Evolutionary conservation across 2,888 invertebrate species (phyloP).

Genomic region (Tortrix viridana): DNA sequence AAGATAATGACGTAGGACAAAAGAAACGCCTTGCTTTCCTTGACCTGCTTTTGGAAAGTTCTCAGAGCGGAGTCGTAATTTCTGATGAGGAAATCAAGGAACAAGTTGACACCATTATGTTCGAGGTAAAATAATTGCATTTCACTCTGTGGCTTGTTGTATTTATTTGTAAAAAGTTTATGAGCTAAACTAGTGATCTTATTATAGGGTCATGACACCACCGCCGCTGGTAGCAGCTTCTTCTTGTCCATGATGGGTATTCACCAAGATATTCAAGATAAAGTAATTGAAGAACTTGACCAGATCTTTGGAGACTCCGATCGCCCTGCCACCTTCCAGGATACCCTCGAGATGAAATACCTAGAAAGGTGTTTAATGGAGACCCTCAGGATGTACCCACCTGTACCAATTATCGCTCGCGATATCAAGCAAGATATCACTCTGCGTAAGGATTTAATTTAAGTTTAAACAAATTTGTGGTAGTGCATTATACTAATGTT

Average conservation of each 20-base stretch:
- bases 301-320: constrained; percentile 90
- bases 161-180: neutral
- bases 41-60: constrained; percentile 92
- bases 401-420: constrained; percentile 91
- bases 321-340: constrained; percentile 90
- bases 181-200: too few species aligned
- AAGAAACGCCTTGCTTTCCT: constrained; percentile 94
- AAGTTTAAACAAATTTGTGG: too few species aligned
- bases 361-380: constrained; percentile 92
- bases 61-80: constrained; percentile 88
- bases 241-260: constrained; percentile 91
- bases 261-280: constrained; percentile 89
- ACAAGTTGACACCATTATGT: constrained; percentile 94
- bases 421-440: constrained; percentile 88
- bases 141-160: neutral
- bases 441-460: constrained; percentile 79
- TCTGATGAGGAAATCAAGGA: constrained; percentile 92
- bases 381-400: constrained; percentile 91
- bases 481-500: too few species aligned
- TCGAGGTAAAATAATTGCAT: constrained; percentile 85
- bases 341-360: constrained; percentile 94
- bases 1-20: constrained; percentile 90
- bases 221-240: constrained; percentile 92
- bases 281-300: constrained; percentile 89
- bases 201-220: constrained; percentile 90